These are phyloP conservation scores for Cantharis rustica DNA, from an alignment of 2,888 invertebrate genomes.

Conservation along the genomic window DNA sequence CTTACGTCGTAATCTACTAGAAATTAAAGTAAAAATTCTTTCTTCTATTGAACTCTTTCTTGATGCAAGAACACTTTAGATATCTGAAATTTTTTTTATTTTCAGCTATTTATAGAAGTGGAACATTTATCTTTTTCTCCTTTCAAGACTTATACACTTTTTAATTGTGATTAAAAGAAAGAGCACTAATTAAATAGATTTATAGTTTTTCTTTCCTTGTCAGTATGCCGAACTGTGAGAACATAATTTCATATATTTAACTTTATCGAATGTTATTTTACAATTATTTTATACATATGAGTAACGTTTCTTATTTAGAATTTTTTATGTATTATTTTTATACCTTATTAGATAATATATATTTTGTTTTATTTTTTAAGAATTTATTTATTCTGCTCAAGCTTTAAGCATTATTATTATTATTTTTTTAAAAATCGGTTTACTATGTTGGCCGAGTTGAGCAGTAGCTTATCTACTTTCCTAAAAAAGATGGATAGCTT, in stretches of 20 bases:
- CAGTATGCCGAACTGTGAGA: slow-evolving; percentile 52
- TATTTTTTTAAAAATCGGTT: neutral
- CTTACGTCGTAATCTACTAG: neutral
- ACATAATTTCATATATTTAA: slow-evolving; percentile 10
- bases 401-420: neutral
- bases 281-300: neutral
- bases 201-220: slow-evolving; percentile 25
- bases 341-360: neutral
- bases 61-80: neutral
- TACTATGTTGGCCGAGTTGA: neutral
- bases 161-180: neutral
- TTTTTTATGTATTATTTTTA: neutral
- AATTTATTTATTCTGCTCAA: neutral
- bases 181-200: neutral
- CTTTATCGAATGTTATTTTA: slow-evolving; percentile 27
- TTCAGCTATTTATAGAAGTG: neutral
- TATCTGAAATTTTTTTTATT: neutral
- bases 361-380: neutral
- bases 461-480: neutral
- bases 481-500: no score
- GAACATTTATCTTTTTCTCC: neutral
- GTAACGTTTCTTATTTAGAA: neutral
- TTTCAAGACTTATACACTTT: neutral
- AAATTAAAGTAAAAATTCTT: neutral
- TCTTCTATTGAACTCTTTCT: neutral